phyloP scores from a whole-genome alignment of 2,113 vertebrate genomes.

The Pseudorasbora parva region DNA sequence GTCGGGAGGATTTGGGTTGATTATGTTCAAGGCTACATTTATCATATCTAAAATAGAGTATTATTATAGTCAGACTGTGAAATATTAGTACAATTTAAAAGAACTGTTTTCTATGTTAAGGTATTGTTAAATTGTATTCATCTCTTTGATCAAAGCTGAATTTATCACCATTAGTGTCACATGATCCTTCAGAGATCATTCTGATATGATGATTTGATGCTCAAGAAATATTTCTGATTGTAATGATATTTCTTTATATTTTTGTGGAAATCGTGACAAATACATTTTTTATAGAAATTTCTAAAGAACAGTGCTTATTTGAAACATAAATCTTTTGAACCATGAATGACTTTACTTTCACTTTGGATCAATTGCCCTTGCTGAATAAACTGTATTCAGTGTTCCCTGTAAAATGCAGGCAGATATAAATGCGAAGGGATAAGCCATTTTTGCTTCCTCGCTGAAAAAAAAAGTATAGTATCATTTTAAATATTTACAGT shows the following conservation, averaged over 20 bases:
- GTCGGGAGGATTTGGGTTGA: background rate
- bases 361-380: too few species aligned
- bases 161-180: background rate
- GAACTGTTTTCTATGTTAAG: too few species aligned
- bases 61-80: background rate
- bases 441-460: too few species aligned
- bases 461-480: too few species aligned
- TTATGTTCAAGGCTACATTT: background rate
- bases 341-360: background rate
- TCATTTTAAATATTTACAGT: too few species aligned
- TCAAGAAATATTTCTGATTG: background rate
- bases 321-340: background rate
- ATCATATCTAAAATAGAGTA: background rate
- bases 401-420: too few species aligned
- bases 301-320: background rate
- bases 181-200: background rate
- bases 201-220: background rate
- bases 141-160: background rate
- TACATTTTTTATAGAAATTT: background rate
- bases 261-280: background rate
- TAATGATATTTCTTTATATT: too few species aligned
- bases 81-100: background rate
- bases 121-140: background rate
- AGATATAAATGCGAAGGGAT: too few species aligned
- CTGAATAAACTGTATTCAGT: too few species aligned